Conservation (phyloP, 2,797 vertebrate species). For the Gymnodraco acuticeps region DNA sequence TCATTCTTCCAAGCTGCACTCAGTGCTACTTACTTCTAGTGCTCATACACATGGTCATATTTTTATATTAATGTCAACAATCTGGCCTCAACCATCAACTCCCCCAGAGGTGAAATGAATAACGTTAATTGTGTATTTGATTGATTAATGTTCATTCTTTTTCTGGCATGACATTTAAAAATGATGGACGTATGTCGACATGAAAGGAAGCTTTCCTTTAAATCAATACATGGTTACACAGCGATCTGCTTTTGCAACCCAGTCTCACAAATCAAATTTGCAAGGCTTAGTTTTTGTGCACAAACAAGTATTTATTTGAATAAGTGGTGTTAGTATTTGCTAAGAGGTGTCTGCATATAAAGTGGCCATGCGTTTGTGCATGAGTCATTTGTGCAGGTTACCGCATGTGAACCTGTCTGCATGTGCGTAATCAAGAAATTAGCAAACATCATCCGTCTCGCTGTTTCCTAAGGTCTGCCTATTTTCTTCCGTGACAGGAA, state of each 20-base stretch:
- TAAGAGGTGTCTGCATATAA: background rate
- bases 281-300: background rate
- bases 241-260: background rate
- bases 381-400: background rate
- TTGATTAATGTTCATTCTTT: background rate
- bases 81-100: background rate
- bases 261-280: background rate
- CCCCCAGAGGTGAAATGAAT: constrained; percentile 2
- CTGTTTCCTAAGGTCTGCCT: constrained; percentile 10
- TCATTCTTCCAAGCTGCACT: constrained; percentile 33
- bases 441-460: constrained; percentile 5
- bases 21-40: constrained; percentile 15
- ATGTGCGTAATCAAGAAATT: constrained; percentile 24
- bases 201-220: background rate
- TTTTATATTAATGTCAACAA: constrained; percentile 8
- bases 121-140: background rate
- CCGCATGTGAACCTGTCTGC: constrained; percentile 4
- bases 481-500: constrained; percentile 27
- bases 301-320: background rate
- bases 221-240: background rate
- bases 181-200: background rate
- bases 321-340: background rate
- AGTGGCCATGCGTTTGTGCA: background rate
- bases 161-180: constrained; percentile 16
- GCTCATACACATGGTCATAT: background rate